Percentiles rank a stretch among this genome's conserved stretches.
phyloP scores from a whole-genome alignment of 2,113 vertebrate species.

The Camarhynchus parvulus region DNA sequence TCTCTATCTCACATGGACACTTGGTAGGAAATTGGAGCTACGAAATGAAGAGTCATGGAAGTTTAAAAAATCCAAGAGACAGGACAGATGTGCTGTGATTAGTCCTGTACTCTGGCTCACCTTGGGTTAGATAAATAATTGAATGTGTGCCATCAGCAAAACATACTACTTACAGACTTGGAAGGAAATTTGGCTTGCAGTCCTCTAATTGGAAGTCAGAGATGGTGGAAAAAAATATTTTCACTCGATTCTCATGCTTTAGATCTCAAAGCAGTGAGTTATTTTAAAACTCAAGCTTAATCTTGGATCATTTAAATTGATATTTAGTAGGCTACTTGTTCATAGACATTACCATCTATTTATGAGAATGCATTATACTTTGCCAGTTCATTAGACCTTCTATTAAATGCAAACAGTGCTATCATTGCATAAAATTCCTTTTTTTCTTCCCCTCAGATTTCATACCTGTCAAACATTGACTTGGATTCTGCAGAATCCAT shows the following conservation, averaged over 20 bases:
- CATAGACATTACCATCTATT: background rate
- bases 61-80: constrained; percentile 59
- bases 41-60: constrained; percentile 68
- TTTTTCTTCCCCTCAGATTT: background rate
- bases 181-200: constrained; percentile 59
- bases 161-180: constrained; percentile 23
- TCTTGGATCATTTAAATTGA: background rate
- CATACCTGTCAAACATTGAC: background rate
- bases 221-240: constrained; percentile 8
- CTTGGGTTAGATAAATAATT: constrained; percentile 77
- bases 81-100: constrained; percentile 41
- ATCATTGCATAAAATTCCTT: background rate
- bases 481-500: background rate
- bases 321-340: background rate
- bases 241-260: background rate
- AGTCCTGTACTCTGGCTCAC: constrained; percentile 75
- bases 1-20: constrained; percentile 38
- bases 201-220: constrained; percentile 67
- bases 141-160: constrained; percentile 62
- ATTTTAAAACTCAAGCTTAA: background rate
- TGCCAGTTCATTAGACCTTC: background rate
- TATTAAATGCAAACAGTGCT: background rate
- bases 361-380: background rate
- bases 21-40: constrained; percentile 65
- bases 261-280: background rate